A percentile compares a stretch with the other conserved stretches of the same genome.
Conservation (phyloP, 2,888 invertebrate genomes). For the Oscheius onirici region DNA sequence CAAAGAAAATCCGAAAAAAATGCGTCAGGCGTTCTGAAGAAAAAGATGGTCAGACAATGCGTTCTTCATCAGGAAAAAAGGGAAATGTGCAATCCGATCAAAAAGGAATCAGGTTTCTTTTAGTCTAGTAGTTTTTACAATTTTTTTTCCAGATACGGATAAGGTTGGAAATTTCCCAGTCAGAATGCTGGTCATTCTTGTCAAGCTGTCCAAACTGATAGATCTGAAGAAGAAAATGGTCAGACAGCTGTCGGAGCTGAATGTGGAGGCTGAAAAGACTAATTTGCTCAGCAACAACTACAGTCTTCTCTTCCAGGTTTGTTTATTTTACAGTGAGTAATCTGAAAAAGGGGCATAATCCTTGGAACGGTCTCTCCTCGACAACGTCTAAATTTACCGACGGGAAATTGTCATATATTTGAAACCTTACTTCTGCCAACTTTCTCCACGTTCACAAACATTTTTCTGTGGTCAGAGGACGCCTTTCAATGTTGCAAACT, state of each 20-base stretch:
- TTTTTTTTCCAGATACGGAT: conserved; percentile 46
- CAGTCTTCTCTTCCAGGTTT: conserved; percentile 57
- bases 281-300: conserved; percentile 60
- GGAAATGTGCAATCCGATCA: neutral
- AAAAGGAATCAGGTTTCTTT: conserved; percentile 20
- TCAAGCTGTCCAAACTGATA: conserved; percentile 69
- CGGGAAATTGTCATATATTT: no score
- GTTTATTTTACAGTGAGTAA: no score
- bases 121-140: conserved; percentile 59
- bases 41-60: conserved; percentile 59
- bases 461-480: no score
- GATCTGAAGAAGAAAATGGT: conserved; percentile 65
- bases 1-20: no score
- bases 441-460: no score
- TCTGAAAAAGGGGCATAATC: no score
- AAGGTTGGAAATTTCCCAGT: conserved; percentile 71
- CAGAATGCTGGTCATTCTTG: conserved; percentile 68
- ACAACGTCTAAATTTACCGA: no score
- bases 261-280: conserved; percentile 65
- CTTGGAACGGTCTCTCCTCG: no score
- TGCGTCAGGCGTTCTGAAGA: conserved; percentile 67
- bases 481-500: no score
- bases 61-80: neutral
- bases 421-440: no score
- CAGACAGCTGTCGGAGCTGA: conserved; percentile 63